A percentile compares a stretch with the other conserved stretches of the same genome.
These are phyloP conservation scores for Sycobia sp. DNA, from an alignment of 1,140 invertebrate genomes.

Conservation along the genomic window DNA sequence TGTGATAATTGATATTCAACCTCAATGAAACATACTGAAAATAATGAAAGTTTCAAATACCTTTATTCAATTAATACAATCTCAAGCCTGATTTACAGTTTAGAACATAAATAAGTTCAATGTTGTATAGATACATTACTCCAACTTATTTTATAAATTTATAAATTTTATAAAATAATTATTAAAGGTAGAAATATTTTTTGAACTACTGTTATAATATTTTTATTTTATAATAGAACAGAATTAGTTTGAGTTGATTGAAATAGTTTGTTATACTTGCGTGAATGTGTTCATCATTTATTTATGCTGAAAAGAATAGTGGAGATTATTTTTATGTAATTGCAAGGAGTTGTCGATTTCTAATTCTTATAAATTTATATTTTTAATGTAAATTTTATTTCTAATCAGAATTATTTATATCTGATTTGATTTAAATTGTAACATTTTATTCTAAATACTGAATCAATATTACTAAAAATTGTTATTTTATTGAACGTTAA, in stretches of 20 bases:
- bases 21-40: constrained; percentile 29
- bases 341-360: too few relatives aligned
- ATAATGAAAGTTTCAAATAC: constrained; percentile 14
- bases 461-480: too few relatives aligned
- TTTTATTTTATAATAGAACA: constrained; percentile 21
- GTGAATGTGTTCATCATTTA: constrained; percentile 18
- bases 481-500: too few relatives aligned
- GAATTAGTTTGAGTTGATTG: not conserved
- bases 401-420: too few relatives aligned
- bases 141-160: not conserved
- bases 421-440: too few relatives aligned
- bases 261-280: not conserved
- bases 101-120: not conserved
- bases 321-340: too few relatives aligned
- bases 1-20: constrained; percentile 53
- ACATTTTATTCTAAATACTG: too few relatives aligned
- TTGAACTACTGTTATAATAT: constrained; percentile 15
- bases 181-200: constrained; percentile 7
- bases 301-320: constrained; percentile 15
- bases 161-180: constrained; percentile 15
- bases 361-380: not conserved
- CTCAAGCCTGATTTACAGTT: constrained; percentile 3
- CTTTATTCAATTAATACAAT: constrained; percentile 20
- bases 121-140: not conserved
- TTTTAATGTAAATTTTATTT: not conserved